These are phyloP conservation scores for Helarctos malayanus DNA, from an alignment of 2,797 vertebrate genomes.

Conservation along the genomic window DNA sequence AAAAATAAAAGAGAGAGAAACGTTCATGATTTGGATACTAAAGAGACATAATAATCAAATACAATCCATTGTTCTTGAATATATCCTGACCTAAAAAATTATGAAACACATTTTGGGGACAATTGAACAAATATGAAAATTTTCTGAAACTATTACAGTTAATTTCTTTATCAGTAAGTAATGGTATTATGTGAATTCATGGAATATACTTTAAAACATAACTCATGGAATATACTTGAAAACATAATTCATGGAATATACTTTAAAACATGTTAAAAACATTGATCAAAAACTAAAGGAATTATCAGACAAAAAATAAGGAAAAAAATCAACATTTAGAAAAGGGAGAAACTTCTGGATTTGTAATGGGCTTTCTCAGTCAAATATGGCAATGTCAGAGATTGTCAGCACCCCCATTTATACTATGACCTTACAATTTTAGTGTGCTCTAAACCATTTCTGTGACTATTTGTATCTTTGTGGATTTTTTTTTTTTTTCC, in stretches of 20 bases:
- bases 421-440: background rate
- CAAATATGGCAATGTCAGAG: background rate
- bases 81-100: background rate
- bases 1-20: background rate
- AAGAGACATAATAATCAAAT: background rate
- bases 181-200: background rate
- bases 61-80: background rate
- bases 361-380: background rate
- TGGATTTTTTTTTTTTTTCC: background rate
- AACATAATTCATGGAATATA: background rate
- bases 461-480: background rate
- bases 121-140: background rate
- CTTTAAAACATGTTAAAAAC: background rate
- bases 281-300: background rate
- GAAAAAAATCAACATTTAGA: background rate
- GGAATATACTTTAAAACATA: background rate
- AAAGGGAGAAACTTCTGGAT: background rate
- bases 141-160: background rate
- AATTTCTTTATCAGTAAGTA: background rate
- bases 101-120: background rate
- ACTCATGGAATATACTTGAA: background rate
- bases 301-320: background rate
- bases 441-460: background rate
- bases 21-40: background rate
- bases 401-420: background rate